Conservation (phyloP, 1,140 invertebrate genomes). For the Drosophila serrata region DNA sequence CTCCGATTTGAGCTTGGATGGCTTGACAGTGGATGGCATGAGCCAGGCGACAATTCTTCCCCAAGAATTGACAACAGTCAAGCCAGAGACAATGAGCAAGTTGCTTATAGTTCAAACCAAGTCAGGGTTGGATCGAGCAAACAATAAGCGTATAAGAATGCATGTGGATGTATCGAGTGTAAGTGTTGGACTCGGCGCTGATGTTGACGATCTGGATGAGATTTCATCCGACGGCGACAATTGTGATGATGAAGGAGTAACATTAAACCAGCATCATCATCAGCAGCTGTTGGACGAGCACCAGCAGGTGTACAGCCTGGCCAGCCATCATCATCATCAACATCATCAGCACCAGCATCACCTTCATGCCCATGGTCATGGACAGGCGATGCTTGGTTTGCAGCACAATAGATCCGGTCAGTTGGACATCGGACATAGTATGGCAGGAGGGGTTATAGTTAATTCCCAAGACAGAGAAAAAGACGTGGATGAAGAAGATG, state of each 20-base stretch:
- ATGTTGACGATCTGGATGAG: slow-evolving; percentile 51
- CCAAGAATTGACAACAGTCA: slow-evolving; percentile 63
- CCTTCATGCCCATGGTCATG: slow-evolving; percentile 20
- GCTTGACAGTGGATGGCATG: slow-evolving; percentile 50
- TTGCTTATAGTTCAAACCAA: slow-evolving; percentile 57
- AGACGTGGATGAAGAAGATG: slow-evolving; percentile 83
- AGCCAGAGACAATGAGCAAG: slow-evolving; percentile 61
- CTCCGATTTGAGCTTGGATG: slow-evolving; percentile 69
- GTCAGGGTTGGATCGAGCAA: neutral
- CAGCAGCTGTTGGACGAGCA: slow-evolving; percentile 62
- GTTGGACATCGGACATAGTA: slow-evolving; percentile 61
- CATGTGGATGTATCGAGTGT: slow-evolving; percentile 50
- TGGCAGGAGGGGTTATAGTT: slow-evolving; percentile 87
- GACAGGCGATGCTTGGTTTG: slow-evolving; percentile 15
- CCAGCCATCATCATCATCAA: slow-evolving; percentile 37
- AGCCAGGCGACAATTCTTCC: slow-evolving; percentile 25
- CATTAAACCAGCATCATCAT: slow-evolving; percentile 75
- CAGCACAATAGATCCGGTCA: slow-evolving; percentile 53
- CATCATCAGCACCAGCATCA: slow-evolving; percentile 52
- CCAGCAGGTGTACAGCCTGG: slow-evolving; percentile 39
- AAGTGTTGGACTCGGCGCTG: slow-evolving; percentile 21
- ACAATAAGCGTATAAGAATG: slow-evolving; percentile 21
- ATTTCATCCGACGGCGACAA: slow-evolving; percentile 62
- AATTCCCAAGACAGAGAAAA: slow-evolving; percentile 87
- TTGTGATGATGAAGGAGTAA: slow-evolving; percentile 70